Conservation (phyloP, 2,888 invertebrate species). For the Himalopsyche japonica region DNA sequence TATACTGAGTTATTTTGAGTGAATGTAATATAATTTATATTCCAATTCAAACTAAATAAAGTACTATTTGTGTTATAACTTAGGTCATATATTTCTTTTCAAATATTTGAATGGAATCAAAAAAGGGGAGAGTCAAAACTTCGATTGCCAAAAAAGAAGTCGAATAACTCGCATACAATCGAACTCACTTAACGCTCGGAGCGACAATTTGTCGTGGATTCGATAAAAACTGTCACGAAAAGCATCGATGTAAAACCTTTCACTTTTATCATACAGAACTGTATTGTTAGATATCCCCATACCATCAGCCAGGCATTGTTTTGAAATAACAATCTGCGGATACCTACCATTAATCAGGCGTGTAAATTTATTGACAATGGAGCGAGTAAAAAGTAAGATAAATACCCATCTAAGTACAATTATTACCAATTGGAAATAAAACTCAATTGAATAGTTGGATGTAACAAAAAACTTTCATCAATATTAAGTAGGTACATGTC, state of each 20-base stretch:
- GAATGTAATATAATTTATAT: not conserved
- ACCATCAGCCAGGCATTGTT: not conserved
- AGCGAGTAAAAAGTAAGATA: not conserved
- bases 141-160: not conserved
- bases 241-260: not conserved
- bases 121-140: not conserved
- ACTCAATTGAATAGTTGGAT: too few relatives aligned
- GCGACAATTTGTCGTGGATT: not conserved
- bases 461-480: too few relatives aligned
- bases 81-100: too few relatives aligned
- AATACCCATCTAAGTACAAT: not conserved
- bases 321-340: not conserved
- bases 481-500: too few relatives aligned
- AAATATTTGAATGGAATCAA: not conserved
- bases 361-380: not conserved
- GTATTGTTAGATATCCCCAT: slow-evolving; percentile 2
- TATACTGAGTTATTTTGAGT: too few relatives aligned
- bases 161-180: not conserved
- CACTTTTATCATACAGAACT: not conserved
- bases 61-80: too few relatives aligned
- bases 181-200: not conserved
- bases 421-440: not conserved
- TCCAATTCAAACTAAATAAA: too few relatives aligned
- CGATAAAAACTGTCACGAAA: not conserved
- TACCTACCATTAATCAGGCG: not conserved